Evolutionary conservation across 2,113 vertebrate genomes (phyloP).

Genomic region (Chroicocephalus ridibundus): DNA sequence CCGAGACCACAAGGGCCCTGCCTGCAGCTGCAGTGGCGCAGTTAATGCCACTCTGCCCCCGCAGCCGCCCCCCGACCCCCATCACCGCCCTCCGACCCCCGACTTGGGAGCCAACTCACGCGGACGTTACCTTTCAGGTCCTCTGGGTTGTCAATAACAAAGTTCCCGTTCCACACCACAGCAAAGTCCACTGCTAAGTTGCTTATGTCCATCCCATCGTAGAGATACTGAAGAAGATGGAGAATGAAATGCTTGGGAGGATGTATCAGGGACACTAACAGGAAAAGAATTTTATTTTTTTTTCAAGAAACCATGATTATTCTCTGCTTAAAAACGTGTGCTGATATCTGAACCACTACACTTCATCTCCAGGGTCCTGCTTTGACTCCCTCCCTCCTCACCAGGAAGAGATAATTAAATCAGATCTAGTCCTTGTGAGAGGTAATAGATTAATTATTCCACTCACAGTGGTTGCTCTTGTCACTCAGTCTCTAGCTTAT

Average conservation of each 20-base stretch:
- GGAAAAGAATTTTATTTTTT: background rate
- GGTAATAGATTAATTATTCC: constrained; percentile 53
- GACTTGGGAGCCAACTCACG: background rate
- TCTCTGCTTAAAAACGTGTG: background rate
- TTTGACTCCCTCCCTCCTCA: constrained; percentile 3
- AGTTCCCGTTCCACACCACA: constrained; percentile 98
- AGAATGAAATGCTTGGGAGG: background rate
- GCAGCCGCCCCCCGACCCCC: background rate
- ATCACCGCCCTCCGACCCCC: background rate
- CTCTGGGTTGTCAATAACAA: constrained; percentile 96
- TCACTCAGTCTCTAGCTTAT: constrained; percentile 21
- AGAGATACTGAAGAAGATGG: constrained; percentile 83
- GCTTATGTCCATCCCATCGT: constrained; percentile 94
- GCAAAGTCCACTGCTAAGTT: constrained; percentile 95
- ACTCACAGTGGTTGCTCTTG: background rate
- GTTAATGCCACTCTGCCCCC: background rate
- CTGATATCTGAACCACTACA: background rate
- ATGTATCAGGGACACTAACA: background rate
- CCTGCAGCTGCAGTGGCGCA: background rate
- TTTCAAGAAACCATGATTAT: background rate
- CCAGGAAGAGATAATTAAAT: constrained; percentile 55
- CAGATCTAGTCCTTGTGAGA: constrained; percentile 38
- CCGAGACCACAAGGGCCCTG: fast-evolving
- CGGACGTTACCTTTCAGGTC: constrained; percentile 86
- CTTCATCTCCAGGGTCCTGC: background rate